Conservation (phyloP, 2,888 invertebrate species). For the Onthophagus sagittarius region DNA sequence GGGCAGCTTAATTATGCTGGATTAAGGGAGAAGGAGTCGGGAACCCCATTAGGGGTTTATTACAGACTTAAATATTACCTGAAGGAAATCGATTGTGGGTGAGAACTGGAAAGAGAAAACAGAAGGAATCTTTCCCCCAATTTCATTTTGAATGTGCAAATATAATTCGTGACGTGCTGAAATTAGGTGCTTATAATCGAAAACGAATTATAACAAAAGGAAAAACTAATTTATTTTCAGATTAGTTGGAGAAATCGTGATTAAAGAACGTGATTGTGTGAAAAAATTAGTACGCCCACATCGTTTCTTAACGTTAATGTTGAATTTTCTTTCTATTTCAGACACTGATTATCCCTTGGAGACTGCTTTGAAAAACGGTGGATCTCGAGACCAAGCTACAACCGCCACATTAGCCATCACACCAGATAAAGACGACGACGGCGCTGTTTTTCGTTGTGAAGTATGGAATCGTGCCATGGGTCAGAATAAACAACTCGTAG, state of each 20-base stretch:
- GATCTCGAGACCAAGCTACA: constrained; percentile 70
- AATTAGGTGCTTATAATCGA: too few species aligned
- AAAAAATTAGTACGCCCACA: background rate
- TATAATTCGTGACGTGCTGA: too few species aligned
- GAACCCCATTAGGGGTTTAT: background rate
- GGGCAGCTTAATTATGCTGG: background rate
- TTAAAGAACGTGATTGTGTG: constrained; percentile 13
- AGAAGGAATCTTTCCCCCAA: too few species aligned
- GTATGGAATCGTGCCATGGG: constrained; percentile 88
- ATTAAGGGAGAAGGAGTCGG: background rate
- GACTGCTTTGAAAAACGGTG: constrained; percentile 65
- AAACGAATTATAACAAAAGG: too few species aligned
- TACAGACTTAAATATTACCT: background rate
- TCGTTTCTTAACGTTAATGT: constrained; percentile 17
- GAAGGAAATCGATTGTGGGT: background rate
- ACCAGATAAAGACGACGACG: constrained; percentile 81
- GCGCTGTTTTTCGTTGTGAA: constrained; percentile 77
- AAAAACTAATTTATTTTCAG: background rate
- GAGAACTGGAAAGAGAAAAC: too few species aligned
- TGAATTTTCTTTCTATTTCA: constrained; percentile 30
- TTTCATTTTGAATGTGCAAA: too few species aligned
- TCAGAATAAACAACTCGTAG: constrained; percentile 73
- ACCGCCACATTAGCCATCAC: constrained; percentile 70
- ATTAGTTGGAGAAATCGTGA: background rate
- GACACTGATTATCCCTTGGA: constrained; percentile 71